These are phyloP conservation scores for Medauroidea extradentata DNA, from an alignment of 1,140 invertebrate genomes.

Conservation along the genomic window DNA sequence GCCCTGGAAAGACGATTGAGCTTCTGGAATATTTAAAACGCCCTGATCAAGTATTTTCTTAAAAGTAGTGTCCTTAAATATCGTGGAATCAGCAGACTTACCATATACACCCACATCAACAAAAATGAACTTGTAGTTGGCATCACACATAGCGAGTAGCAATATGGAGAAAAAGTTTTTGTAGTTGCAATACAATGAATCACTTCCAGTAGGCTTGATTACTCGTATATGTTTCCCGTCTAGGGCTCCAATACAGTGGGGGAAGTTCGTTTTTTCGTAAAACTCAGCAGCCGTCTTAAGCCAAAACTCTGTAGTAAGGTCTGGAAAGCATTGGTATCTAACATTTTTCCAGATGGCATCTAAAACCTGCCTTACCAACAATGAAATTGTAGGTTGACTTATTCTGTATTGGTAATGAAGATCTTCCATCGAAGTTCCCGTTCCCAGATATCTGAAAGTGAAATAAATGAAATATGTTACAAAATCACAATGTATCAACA, in stretches of 20 bases:
- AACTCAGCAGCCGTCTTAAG: constrained; percentile 5
- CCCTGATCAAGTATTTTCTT: not conserved
- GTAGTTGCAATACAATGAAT: constrained; percentile 36
- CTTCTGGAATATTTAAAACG: constrained; percentile 25
- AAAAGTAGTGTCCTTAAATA: constrained; percentile 31
- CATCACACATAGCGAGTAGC: constrained; percentile 40
- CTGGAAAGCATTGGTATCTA: not conserved
- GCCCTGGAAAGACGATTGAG: not conserved
- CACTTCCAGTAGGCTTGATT: constrained; percentile 23
- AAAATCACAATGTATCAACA: no score
- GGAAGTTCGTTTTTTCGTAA: not conserved
- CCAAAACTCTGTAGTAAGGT: constrained; percentile 8
- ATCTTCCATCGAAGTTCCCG: not conserved
- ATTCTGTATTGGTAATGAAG: not conserved
- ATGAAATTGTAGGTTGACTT: not conserved
- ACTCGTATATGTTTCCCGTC: constrained; percentile 38
- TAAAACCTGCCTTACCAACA: not conserved
- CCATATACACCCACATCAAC: constrained; percentile 40
- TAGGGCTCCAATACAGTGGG: constrained; percentile 22
- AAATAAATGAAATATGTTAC: no score
- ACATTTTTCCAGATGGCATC: constrained; percentile 5
- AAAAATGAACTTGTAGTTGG: constrained; percentile 26
- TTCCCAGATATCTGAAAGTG: not conserved
- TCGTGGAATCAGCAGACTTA: constrained; percentile 36
- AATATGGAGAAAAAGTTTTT: constrained; percentile 36